These are phyloP conservation scores for Lithophane leautieri DNA, from an alignment of 2,888 invertebrate species.

Conservation along the genomic window DNA sequence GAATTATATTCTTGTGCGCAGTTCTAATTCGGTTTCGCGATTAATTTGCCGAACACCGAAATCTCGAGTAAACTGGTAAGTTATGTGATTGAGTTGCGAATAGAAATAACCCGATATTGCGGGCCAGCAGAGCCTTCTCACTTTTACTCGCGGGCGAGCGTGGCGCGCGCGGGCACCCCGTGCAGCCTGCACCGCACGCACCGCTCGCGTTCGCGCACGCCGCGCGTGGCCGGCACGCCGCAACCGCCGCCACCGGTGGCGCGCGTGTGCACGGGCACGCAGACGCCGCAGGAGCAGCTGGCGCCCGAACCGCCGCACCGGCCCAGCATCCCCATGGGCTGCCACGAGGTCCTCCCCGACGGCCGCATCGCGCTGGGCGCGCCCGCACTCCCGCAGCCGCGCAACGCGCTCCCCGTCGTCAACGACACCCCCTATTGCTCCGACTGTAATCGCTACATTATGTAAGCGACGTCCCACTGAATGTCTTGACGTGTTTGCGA, in stretches of 20 bases:
- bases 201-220: slow-evolving; percentile 85
- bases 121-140: slow-evolving; percentile 89
- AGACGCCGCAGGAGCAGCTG: slow-evolving; percentile 78
- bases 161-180: slow-evolving; percentile 93
- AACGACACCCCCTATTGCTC: slow-evolving; percentile 93
- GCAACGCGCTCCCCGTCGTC: slow-evolving; percentile 85
- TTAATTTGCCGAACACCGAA: slow-evolving; percentile 2
- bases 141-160: slow-evolving; percentile 95
- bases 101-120: slow-evolving; percentile 80
- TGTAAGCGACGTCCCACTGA: slow-evolving; percentile 93
- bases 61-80: slow-evolving; percentile 46
- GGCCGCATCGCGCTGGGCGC: slow-evolving; percentile 88
- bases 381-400: slow-evolving; percentile 73
- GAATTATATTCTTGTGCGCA: slow-evolving; percentile 8
- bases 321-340: slow-evolving; percentile 90
- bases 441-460: slow-evolving; percentile 96
- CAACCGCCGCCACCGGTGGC: slow-evolving; percentile 68
- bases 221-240: slow-evolving; percentile 86
- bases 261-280: slow-evolving; percentile 85
- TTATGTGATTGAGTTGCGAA: slow-evolving; percentile 63
- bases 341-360: slow-evolving; percentile 88
- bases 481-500: slow-evolving; percentile 89
- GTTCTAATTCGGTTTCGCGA: slow-evolving; percentile 37
- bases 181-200: slow-evolving; percentile 90
- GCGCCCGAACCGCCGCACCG: slow-evolving; percentile 83